A percentile compares a stretch with the other conserved stretches of the same genome.
Conservation (phyloP, 1,140 invertebrate species). For the Microplitis mediator region DNA sequence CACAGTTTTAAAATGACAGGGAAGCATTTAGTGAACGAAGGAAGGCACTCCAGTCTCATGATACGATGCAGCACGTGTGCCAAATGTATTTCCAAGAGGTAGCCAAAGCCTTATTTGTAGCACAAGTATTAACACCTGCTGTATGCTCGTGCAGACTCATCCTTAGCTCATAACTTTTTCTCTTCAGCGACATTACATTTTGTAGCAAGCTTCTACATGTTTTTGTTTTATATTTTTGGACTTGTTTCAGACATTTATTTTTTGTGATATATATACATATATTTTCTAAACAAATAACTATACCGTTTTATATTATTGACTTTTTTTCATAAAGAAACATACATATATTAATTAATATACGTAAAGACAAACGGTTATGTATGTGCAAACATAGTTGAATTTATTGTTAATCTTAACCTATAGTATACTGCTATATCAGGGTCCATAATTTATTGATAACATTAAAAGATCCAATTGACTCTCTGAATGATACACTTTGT, state of each 20-base stretch:
- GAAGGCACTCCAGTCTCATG: neutral
- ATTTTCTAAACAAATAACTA: neutral
- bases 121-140: conserved; percentile 45
- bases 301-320: neutral
- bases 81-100: conserved; percentile 39
- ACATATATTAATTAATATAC: no score
- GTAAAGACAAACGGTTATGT: neutral
- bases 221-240: neutral
- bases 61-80: conserved; percentile 40
- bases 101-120: conserved; percentile 26
- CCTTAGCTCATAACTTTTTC: conserved; percentile 6
- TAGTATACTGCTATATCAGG: neutral
- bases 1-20: neutral
- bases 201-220: neutral
- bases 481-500: neutral
- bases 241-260: no score
- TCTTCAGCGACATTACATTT: neutral
- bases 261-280: no score
- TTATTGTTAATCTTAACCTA: no score
- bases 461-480: conserved; percentile 5
- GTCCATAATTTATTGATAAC: neutral
- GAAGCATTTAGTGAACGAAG: neutral
- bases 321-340: no score
- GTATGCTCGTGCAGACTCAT: conserved; percentile 15
- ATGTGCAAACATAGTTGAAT: neutral